Percentiles rank a stretch among this genome's conserved stretches.
Conservation (phyloP, 2,888 invertebrate genomes). For the Heliconius cydno region DNA sequence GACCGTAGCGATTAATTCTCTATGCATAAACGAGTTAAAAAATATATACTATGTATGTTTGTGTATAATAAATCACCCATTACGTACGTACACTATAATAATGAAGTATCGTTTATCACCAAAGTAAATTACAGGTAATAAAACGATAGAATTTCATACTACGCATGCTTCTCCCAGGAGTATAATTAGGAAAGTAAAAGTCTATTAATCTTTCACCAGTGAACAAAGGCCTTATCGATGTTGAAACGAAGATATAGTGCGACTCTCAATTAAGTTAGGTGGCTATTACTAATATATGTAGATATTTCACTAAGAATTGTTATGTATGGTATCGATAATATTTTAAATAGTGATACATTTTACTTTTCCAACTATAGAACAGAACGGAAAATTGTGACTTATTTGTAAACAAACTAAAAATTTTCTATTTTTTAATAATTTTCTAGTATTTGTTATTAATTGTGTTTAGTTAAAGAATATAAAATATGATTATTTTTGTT, state of each 20-base stretch:
- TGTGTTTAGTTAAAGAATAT: no score
- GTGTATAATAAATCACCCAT: not conserved
- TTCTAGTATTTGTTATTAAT: no score
- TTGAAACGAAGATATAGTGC: not conserved
- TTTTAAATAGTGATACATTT: not conserved
- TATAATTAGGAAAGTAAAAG: slow-evolving; percentile 21
- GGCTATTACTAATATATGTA: not conserved
- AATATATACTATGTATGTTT: not conserved
- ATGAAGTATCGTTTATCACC: not conserved
- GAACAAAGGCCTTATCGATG: slow-evolving; percentile 15
- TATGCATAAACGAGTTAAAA: no score
- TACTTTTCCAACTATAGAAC: no score
- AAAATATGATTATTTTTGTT: no score
- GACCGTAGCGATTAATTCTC: no score
- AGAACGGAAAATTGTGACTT: no score
- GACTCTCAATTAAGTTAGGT: not conserved
- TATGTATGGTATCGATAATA: not conserved
- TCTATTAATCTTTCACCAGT: slow-evolving; percentile 17
- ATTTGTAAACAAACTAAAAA: no score
- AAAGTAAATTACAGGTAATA: slow-evolving; percentile 11
- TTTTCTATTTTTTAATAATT: no score
- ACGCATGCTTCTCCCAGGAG: slow-evolving; percentile 9
- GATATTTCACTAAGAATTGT: not conserved
- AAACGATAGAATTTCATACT: slow-evolving; percentile 15
- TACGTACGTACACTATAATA: not conserved